Evolutionary conservation across 1,140 invertebrate genomes (phyloP), one percentile per base, ranked within the genome.

Genomic region (Philotrypesis tridentata): DNA sequence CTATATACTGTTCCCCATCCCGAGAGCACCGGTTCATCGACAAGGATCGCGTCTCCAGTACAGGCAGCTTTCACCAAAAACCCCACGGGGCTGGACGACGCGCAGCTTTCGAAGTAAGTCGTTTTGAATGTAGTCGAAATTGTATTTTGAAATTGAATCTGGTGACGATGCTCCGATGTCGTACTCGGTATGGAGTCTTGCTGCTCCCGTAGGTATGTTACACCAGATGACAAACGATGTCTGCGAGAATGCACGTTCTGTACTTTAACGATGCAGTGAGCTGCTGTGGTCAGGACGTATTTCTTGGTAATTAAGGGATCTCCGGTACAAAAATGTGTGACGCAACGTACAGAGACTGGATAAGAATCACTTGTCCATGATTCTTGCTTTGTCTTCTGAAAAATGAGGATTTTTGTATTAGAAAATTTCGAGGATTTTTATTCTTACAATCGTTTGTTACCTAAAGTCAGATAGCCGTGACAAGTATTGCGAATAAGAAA

Each of bases 261-360:
- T 7, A 31, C 6, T 2, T 40, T 5, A 40, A 5, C 29, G 14
- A 84, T 17, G 31, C 85, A 86, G 43, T 86, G 85, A 14, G 84
- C 85, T n/a, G 85, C 85, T n/a, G n/a, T n/a, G 7, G 85, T 86
- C 5, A 85, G 31, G 0, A 86, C 75, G 60, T 82, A 67, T 14
- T 2, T 27, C 12, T 31, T 31, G 74, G 29, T 43, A 25, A 86
- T 71, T 11, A 86, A 61, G 12, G 76, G 60, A 25, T 84, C 85
- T 12, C 85, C 85, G 21, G 84, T 85, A 7, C 79, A 63, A 12
- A 82, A 82, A 0, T 33, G 0, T 7, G 43, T 8, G 0, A 60
- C 0, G 0, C 29, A 1, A 37, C 80, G 77, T 2, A 86, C n/a
- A 0, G 83, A 86, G 12, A 85, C 85, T 29, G 79, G 63, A 12